These are phyloP conservation scores for Muscidifurax raptorellus DNA, from an alignment of 1,140 invertebrate genomes.

Conservation along the genomic window DNA sequence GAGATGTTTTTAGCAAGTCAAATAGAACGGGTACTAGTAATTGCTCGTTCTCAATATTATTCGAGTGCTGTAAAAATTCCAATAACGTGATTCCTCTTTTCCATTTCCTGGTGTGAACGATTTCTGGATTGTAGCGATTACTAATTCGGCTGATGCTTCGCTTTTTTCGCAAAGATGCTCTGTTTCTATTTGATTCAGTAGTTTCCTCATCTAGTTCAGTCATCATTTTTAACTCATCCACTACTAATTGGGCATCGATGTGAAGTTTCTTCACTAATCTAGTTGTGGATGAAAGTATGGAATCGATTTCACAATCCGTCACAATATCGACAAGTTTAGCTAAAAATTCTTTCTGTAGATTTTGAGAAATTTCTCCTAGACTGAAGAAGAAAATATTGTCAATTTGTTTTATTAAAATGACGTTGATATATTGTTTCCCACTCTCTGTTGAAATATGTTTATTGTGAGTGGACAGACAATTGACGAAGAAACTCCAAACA, in stretches of 20 bases:
- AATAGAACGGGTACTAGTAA: slow-evolving; percentile 85
- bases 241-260: slow-evolving; percentile 80
- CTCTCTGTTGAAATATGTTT: slow-evolving; percentile 53
- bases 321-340: slow-evolving; percentile 68
- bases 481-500: slow-evolving; percentile 68
- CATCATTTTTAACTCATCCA: slow-evolving; percentile 79
- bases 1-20: slow-evolving; percentile 86
- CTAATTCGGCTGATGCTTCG: slow-evolving; percentile 66
- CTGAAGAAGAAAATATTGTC: slow-evolving; percentile 74
- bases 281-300: slow-evolving; percentile 78
- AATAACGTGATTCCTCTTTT: slow-evolving; percentile 85
- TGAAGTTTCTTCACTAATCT: slow-evolving; percentile 83
- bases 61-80: slow-evolving; percentile 91
- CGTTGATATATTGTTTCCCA: slow-evolving; percentile 53
- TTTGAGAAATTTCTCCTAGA: slow-evolving; percentile 53
- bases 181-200: slow-evolving; percentile 52
- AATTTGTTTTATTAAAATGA: slow-evolving; percentile 75
- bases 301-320: slow-evolving; percentile 68
- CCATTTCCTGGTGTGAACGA: slow-evolving; percentile 82
- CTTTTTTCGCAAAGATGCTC: slow-evolving; percentile 53
- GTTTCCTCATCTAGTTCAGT: slow-evolving; percentile 58
- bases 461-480: slow-evolving; percentile 58
- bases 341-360: slow-evolving; percentile 66
- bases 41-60: slow-evolving; percentile 80
- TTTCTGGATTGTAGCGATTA: slow-evolving; percentile 69